A percentile compares a stretch with the other conserved stretches of the same genome.
Evolutionary conservation across 53 echinoderm and acorn worm genomes (phyloP).

Genomic region (Zoroaster sp.): DNA sequence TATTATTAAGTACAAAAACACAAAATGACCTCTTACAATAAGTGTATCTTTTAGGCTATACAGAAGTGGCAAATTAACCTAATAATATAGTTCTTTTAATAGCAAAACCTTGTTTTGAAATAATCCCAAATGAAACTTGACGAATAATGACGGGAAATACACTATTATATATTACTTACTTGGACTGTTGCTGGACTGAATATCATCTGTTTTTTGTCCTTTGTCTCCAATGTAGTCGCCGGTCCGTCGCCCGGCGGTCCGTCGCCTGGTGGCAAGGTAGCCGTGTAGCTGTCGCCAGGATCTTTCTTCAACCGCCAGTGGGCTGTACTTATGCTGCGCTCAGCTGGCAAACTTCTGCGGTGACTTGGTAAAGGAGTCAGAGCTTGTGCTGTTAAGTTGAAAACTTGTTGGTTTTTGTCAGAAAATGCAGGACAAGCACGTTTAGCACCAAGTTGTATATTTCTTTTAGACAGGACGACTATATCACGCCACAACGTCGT

Average conservation of each 20-base stretch:
- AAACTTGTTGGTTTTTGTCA: neutral
- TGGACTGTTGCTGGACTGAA: slow-evolving; percentile 32
- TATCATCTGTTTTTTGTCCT: neutral
- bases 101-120: neutral
- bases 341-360: neutral
- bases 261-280: neutral
- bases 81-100: neutral
- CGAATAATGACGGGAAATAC: neutral
- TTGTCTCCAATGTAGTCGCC: neutral
- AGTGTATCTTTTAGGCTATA: no score
- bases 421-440: neutral
- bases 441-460: neutral
- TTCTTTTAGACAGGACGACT: neutral
- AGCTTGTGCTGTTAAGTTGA: neutral
- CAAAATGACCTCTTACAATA: no score
- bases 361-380: neutral
- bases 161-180: neutral
- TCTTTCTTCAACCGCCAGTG: neutral
- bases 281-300: neutral
- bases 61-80: no score
- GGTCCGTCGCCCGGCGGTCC: neutral
- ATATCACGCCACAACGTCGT: neutral
- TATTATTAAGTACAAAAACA: no score
- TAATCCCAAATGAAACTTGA: neutral
- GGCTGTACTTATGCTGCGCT: neutral